A percentile compares a stretch with the other conserved stretches of the same genome.
These are phyloP conservation scores for Lepidochrysops patricia DNA, from an alignment of 2,888 invertebrate species.

Conservation along the genomic window DNA sequence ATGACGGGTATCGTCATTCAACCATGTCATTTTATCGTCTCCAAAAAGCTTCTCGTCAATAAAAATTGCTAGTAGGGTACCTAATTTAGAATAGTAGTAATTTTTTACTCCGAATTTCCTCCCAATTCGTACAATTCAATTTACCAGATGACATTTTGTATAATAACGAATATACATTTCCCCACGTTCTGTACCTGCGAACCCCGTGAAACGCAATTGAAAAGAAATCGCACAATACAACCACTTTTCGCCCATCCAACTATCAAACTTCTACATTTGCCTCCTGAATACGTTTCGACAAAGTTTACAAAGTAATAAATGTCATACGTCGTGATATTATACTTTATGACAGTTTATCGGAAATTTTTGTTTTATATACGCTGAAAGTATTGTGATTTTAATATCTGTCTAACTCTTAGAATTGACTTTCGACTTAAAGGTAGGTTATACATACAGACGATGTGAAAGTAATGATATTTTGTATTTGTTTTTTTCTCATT, in stretches of 20 bases:
- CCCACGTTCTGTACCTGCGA: neutral
- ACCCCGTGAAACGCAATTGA: conserved; percentile 51
- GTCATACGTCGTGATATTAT: conserved; percentile 12
- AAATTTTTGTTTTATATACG: neutral
- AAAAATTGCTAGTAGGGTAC: no score
- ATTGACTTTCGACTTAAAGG: no score
- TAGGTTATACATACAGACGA: no score
- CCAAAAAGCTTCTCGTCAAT: no score
- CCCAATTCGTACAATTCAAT: neutral
- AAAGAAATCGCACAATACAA: conserved; percentile 53
- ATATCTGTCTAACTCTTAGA: neutral
- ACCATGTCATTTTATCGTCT: no score
- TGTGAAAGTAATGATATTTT: no score
- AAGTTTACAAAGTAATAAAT: conserved; percentile 18
- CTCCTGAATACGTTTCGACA: conserved; percentile 19
- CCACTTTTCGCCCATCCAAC: conserved; percentile 28
- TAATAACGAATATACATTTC: neutral
- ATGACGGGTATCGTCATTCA: no score
- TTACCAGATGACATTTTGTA: neutral
- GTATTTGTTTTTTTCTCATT: no score
- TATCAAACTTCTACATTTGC: conserved; percentile 27
- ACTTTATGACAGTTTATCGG: conserved; percentile 16
- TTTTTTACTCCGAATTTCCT: no score
- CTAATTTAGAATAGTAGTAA: no score
- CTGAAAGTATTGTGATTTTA: neutral